Evolutionary conservation across 2,113 vertebrate genomes (phyloP).

Genomic region (Rhea americana): DNA sequence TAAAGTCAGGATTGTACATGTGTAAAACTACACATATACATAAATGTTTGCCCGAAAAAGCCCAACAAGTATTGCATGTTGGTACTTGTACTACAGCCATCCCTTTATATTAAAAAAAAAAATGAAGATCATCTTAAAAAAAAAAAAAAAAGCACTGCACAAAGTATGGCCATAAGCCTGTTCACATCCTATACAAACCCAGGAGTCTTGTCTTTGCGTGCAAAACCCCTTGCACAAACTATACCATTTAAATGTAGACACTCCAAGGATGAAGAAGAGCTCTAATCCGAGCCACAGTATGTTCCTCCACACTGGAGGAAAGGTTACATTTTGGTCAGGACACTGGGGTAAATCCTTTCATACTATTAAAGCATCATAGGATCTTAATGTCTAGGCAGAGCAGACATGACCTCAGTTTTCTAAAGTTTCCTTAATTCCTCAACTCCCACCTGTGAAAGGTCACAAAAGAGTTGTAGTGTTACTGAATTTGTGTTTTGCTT

Average conservation of each 20-base stretch:
- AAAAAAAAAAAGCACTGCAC: neutral
- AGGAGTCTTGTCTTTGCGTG: neutral
- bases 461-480: constrained; percentile 4
- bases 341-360: neutral
- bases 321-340: neutral
- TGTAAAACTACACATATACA: neutral
- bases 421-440: constrained; percentile 31
- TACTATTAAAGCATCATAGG: neutral
- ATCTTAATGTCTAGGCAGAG: constrained; percentile 21
- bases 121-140: neutral
- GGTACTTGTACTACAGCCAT: neutral
- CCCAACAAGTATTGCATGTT: neutral
- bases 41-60: neutral
- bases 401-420: constrained; percentile 57
- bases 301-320: neutral
- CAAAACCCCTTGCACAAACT: neutral
- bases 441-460: constrained; percentile 29
- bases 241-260: neutral
- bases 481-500: constrained; percentile 7
- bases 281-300: neutral
- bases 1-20: neutral
- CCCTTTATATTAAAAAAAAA: neutral
- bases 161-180: neutral
- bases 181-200: neutral
- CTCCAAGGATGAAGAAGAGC: neutral